Conservation (phyloP, 2,797 vertebrate genomes). For the Apogon hyalosoma region DNA sequence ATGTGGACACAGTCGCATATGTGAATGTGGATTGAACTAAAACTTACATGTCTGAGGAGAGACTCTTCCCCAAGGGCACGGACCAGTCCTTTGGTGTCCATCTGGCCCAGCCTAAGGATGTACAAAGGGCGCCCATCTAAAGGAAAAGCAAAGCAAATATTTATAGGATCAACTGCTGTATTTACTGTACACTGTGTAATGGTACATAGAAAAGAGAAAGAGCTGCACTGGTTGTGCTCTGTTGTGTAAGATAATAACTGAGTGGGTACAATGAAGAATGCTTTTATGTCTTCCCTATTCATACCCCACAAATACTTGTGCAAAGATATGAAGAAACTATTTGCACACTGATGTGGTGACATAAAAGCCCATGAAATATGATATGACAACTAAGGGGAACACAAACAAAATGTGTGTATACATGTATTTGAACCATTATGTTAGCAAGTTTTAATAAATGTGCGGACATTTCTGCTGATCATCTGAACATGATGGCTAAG, state of each 20-base stretch:
- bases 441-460: no score
- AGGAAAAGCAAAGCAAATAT: conserved; percentile 32
- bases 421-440: no score
- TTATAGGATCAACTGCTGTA: conserved; percentile 16
- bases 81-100: conserved; percentile 98
- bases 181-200: conserved; percentile 32
- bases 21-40: neutral
- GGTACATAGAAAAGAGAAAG: conserved; percentile 10
- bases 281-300: conserved; percentile 10
- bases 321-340: conserved; percentile 11
- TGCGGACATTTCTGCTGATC: no score
- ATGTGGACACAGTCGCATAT: neutral
- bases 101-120: conserved; percentile 96
- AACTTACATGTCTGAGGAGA: conserved; percentile 94
- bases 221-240: neutral
- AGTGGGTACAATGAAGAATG: conserved; percentile 13
- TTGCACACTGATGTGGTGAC: conserved; percentile 5
- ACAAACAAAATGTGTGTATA: no score
- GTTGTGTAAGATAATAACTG: neutral
- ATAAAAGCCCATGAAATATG: conserved; percentile 13
- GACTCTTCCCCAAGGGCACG: conserved; percentile 97
- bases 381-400: neutral
- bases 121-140: conserved; percentile 96
- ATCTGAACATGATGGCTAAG: no score
- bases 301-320: neutral